A percentile compares a stretch with the other conserved stretches of the same genome.
These are phyloP conservation scores for Aplidium turbinatum DNA, from an alignment of 23 tunicate genomes.

Conservation along the genomic window DNA sequence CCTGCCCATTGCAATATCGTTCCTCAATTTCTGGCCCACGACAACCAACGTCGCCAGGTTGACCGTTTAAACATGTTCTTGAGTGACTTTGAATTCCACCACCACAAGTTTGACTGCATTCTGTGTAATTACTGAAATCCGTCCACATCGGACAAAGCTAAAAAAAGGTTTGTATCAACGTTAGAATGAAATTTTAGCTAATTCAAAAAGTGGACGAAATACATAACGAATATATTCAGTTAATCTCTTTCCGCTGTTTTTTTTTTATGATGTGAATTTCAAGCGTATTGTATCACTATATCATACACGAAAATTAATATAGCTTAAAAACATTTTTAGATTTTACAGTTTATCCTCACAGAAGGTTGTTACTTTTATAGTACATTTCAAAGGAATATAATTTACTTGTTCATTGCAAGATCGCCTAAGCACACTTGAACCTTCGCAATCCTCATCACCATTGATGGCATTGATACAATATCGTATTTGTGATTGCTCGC, in stretches of 20 bases:
- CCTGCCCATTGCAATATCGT: conserved; percentile 53
- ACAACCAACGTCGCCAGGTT: conserved; percentile 63
- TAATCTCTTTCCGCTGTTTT: no score
- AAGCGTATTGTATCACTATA: no score
- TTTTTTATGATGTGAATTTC: no score
- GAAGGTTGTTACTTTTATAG: no score
- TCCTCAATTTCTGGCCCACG: conserved; percentile 32
- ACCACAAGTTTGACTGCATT: conserved; percentile 69
- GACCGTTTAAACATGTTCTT: conserved; percentile 48
- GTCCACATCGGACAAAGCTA: conserved; percentile 81
- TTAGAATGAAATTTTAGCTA: no score
- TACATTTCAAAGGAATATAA: not conserved
- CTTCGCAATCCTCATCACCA: conserved; percentile 68
- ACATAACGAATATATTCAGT: no score
- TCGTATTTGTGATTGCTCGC: conserved; percentile 51
- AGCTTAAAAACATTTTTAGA: no score
- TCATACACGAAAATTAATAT: no score
- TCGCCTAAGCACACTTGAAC: not conserved
- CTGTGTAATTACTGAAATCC: conserved; percentile 42
- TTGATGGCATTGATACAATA: conserved; percentile 57
- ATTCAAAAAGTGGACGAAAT: no score
- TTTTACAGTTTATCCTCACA: no score
- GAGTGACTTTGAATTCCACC: conserved; percentile 40
- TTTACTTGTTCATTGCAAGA: not conserved
- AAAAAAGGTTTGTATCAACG: no score